Conservation (phyloP, 2,797 vertebrate species). For the Enteromius paludinosus region DNA sequence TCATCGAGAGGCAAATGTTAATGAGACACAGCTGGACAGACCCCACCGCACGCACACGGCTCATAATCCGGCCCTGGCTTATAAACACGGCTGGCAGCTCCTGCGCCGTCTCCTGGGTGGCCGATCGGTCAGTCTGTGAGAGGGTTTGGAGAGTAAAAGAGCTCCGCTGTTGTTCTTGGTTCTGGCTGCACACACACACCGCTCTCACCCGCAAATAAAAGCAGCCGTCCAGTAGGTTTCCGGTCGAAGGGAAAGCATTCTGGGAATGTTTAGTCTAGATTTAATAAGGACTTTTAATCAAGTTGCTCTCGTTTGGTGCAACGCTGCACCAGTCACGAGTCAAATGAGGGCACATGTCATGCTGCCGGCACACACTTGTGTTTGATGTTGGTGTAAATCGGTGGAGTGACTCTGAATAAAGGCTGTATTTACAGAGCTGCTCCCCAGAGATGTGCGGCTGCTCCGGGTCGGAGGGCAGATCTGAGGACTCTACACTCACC, state of each 20-base stretch:
- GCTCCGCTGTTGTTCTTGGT: conserved; percentile 55
- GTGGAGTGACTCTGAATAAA: conserved; percentile 58
- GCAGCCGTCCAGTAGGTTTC: conserved; percentile 37
- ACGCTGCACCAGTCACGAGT: conserved; percentile 12
- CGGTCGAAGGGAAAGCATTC: conserved; percentile 35
- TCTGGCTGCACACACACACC: conserved; percentile 19
- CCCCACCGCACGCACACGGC: conserved; percentile 49
- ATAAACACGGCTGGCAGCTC: conserved; percentile 79
- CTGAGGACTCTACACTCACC: conserved; percentile 21
- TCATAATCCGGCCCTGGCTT: conserved; percentile 80
- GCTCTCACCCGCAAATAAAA: conserved; percentile 57
- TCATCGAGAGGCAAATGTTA: conserved; percentile 56
- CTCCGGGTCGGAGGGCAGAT: conserved; percentile 12
- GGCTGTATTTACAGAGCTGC: conserved; percentile 39
- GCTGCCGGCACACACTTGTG: conserved; percentile 40
- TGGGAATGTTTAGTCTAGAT: conserved; percentile 55
- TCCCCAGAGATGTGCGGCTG: conserved; percentile 9
- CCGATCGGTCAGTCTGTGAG: conserved; percentile 55
- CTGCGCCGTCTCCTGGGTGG: conserved; percentile 77
- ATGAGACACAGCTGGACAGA: conserved; percentile 64
- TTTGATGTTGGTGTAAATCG: conserved; percentile 60
- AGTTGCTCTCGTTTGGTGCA: conserved; percentile 32
- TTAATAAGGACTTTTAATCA: conserved; percentile 62
- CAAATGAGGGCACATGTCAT: conserved; percentile 36
- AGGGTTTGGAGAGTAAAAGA: conserved; percentile 49